Base-by-base conservation (phyloP, 2,888 invertebrate genomes). In the Lithophane semibrunnea region DNA sequence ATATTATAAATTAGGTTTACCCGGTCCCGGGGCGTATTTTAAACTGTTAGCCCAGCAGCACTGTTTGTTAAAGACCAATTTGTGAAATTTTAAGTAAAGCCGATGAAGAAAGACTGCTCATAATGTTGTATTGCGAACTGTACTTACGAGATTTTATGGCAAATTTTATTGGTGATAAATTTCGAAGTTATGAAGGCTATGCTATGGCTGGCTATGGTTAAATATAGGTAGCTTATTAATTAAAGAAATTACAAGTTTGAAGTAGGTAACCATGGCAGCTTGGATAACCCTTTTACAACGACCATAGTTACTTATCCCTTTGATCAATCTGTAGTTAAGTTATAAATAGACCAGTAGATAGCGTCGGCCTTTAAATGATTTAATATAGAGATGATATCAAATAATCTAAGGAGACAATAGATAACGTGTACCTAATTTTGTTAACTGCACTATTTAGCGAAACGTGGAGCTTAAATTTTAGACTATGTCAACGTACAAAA, bases 1-100 rank as follows among this genome's bases (percentile, higher is more conserved):
- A 92, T 92, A 92, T 92, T 93, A 93, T 93, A 93, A 93, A 93
- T 93, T 92, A 91, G 90, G 85, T 92, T 91, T 89, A 92, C 91
- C 86, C 86, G 85, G 85, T 85, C 86, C 82, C 83, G 80, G 69
- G 88, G 88, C 89, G 91, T 93, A 92, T 91, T 92, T 92, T 90
- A 92, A 93, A 92, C 91, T 89, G 89, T 90, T 89, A 88, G 88
- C 89, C 84, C 84, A 86, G 80, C 78, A 90, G 84, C 89, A 86
- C 83, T 91, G 91, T 92, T 91, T 91, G 91, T 90, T 91, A 89
- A 91, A 92, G 86, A 90, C 89, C 90, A 92, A 92, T 92, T 93
- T 92, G 90, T 91, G 84, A 89, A 37, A 90, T 89, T 91, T 90
- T 86, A 89, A 91, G 86, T 88, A 89, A 88, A 90, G 86, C 86